Conservation (phyloP, 2,888 invertebrate genomes). For the Cosmorhoe ocellata region DNA sequence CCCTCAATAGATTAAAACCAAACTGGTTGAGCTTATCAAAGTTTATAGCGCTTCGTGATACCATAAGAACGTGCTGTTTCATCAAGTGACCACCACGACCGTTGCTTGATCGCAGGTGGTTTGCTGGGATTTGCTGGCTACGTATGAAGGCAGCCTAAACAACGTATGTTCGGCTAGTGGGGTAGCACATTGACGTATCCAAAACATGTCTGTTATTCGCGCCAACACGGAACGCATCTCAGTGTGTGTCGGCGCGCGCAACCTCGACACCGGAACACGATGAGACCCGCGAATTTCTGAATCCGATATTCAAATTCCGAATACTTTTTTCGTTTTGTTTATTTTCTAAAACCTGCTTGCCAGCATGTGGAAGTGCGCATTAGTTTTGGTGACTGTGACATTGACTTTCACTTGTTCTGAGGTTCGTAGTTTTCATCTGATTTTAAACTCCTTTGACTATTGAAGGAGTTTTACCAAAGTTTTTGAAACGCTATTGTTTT, state of each 20-base stretch:
- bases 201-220: constrained; percentile 61
- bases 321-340: constrained; percentile 42
- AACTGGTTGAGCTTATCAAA: no score
- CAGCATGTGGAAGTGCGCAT: constrained; percentile 70
- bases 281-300: constrained; percentile 67
- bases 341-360: constrained; percentile 41
- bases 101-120: background rate
- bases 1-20: no score
- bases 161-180: constrained; percentile 50
- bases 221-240: constrained; percentile 54
- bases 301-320: constrained; percentile 49
- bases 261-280: constrained; percentile 58
- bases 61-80: background rate
- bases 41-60: background rate
- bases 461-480: no score
- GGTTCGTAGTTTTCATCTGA: constrained; percentile 54
- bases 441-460: background rate
- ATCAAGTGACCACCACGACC: constrained; percentile 1
- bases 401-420: constrained; percentile 64
- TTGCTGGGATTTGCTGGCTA: constrained; percentile 18
- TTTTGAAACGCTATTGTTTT: no score
- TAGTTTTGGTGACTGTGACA: constrained; percentile 61
- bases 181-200: constrained; percentile 56
- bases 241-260: constrained; percentile 66
- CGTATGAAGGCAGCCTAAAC: constrained; percentile 22